phyloP scores from a whole-genome alignment of 1,140 invertebrate species.

The Brachionus koreanus region DNA sequence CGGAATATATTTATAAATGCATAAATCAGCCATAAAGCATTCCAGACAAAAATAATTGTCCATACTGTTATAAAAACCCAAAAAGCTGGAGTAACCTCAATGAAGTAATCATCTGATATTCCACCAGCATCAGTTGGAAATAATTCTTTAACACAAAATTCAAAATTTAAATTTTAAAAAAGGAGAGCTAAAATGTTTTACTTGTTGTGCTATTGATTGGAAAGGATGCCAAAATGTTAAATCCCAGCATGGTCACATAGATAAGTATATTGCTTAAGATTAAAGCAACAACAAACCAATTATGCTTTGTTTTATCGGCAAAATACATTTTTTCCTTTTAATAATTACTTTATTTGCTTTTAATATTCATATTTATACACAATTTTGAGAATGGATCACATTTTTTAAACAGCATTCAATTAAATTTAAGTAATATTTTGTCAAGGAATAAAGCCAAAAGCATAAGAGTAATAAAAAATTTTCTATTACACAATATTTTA shows the following conservation, averaged over 20 bases:
- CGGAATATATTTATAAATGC: constrained; percentile 49
- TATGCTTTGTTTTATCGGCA: constrained; percentile 21
- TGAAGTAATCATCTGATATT: constrained; percentile 48
- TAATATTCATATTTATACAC: no score
- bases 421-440: no score
- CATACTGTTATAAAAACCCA: constrained; percentile 52
- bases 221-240: constrained; percentile 11
- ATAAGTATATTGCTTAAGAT: constrained; percentile 26
- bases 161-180: neutral
- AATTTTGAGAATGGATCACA: no score
- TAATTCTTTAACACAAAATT: constrained; percentile 47
- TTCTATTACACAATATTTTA: no score
- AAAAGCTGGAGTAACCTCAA: constrained; percentile 52
- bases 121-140: constrained; percentile 49
- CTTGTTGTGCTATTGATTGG: neutral
- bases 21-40: constrained; percentile 51
- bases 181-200: neutral
- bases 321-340: constrained; percentile 3
- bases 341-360: no score
- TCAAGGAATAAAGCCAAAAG: no score
- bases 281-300: constrained; percentile 20
- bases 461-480: no score
- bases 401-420: no score
- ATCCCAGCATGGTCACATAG: constrained; percentile 28
- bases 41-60: constrained; percentile 53